Base-by-base conservation (phyloP, 2,797 vertebrate genomes). In the Mus caroli region DNA sequence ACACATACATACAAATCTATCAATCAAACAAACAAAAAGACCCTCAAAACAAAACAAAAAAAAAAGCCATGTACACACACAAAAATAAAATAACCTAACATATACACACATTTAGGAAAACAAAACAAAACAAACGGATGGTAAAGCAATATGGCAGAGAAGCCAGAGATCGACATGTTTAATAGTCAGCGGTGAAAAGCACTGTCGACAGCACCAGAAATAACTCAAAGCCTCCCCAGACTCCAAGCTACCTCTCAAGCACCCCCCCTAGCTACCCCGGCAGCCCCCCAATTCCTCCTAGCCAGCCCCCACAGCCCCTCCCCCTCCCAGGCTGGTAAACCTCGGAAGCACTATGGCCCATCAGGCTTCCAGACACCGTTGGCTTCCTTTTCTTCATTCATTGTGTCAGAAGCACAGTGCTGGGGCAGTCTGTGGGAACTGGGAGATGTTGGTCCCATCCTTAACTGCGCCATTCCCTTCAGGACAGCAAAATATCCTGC, bases 291-390 rank as follows among this genome's bases (percentile, higher is more conserved):
- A 15, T 64, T 64, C 28, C 71, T 40, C 69, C 69, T 37, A 71
- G n/a, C 19, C 15, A 28, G 56, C 8, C n/a, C 80, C 3, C 9
- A 0, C 12, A 43, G 7, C 1, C 8, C 31, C 12, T 5, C 5
- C 5, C 2, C 3, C 19, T 2, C 31, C 20, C 43, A 46, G 28
- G 28, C 60, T 20, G 83, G 28, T 67, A 85, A 67, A 1, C 28
- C 28, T 67, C n/a, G 13, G 31, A 60, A 28, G 8, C 40, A 19
- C 37, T 9, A 3, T 6, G 19, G 26, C 2, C 69, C 43, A 79
- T 24, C 50, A 60, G 6, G 58, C 0, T 7, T 85, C 31, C 52
- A 58, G 43, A 56, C 67, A 31, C 71, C 7, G 52, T 31, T 14
- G 50, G 52, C 34, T 50, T 40, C 4, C 0, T 86, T 40, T 43